Conservation (phyloP, 2,113 vertebrate species). For the Notothenia coriiceps region DNA sequence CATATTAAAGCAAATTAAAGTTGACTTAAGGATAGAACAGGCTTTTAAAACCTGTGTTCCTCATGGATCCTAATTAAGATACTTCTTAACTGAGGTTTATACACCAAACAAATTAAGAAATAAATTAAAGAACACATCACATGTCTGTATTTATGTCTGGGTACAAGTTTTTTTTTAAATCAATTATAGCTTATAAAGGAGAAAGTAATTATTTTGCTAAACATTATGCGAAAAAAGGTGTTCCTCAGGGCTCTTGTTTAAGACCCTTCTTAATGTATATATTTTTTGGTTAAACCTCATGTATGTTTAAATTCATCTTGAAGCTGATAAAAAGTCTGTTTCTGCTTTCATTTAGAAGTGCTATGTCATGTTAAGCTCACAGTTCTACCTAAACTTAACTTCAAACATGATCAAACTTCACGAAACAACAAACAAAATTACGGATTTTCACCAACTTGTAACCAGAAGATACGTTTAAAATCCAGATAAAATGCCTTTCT, state of each 20-base stretch:
- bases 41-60: not conserved
- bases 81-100: not conserved
- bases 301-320: not conserved
- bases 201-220: not conserved
- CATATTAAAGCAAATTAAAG: not conserved
- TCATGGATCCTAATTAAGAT: slow-evolving; percentile 1
- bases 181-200: not conserved
- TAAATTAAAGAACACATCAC: too few species aligned
- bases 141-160: too few species aligned
- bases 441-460: too few species aligned
- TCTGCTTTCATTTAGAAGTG: not conserved
- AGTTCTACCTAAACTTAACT: too few species aligned
- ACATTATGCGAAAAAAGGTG: not conserved
- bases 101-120: not conserved
- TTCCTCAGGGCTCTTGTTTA: slow-evolving; percentile 19
- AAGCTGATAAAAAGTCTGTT: not conserved
- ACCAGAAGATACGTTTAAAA: not conserved
- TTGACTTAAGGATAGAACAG: not conserved
- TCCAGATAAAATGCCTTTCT: not conserved
- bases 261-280: not conserved
- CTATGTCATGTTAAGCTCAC: not conserved
- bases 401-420: too few species aligned
- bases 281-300: too few species aligned
- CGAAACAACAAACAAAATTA: too few species aligned
- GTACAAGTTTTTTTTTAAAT: too few species aligned